phyloP scores from a whole-genome alignment of 1,140 invertebrate genomes.

The Sitophilus oryzae region DNA sequence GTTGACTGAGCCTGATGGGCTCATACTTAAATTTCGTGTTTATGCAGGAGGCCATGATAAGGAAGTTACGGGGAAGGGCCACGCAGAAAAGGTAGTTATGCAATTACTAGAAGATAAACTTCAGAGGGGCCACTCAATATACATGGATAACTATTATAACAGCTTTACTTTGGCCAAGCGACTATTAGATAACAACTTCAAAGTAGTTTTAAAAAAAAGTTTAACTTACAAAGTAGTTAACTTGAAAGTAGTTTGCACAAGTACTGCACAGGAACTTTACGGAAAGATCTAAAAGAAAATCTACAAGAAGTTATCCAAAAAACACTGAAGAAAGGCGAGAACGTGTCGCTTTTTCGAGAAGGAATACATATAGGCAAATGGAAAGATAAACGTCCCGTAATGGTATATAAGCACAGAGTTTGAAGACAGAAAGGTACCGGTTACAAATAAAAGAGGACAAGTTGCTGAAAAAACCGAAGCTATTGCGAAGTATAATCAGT shows the following conservation, averaged over 20 bases:
- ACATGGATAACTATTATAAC: constrained; percentile 42
- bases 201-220: too few relatives aligned
- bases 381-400: constrained; percentile 30
- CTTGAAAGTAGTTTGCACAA: too few relatives aligned
- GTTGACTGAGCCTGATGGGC: constrained; percentile 16
- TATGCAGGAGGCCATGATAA: constrained; percentile 18
- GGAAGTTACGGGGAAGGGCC: constrained; percentile 22
- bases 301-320: constrained; percentile 27
- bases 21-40: constrained; percentile 11
- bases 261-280: constrained; percentile 36
- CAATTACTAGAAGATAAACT: constrained; percentile 34
- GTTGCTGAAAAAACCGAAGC: neutral
- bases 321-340: constrained; percentile 37
- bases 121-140: constrained; percentile 36
- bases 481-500: neutral
- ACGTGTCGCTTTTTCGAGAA: constrained; percentile 28
- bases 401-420: neutral
- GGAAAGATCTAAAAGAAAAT: constrained; percentile 31
- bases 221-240: too few relatives aligned
- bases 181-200: constrained; percentile 32
- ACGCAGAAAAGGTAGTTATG: constrained; percentile 33
- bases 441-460: neutral
- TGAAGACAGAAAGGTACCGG: neutral
- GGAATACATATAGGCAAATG: constrained; percentile 36
- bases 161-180: constrained; percentile 21